These are phyloP conservation scores for Electrona antarctica DNA, from an alignment of 2,113 vertebrate species.

Conservation along the genomic window DNA sequence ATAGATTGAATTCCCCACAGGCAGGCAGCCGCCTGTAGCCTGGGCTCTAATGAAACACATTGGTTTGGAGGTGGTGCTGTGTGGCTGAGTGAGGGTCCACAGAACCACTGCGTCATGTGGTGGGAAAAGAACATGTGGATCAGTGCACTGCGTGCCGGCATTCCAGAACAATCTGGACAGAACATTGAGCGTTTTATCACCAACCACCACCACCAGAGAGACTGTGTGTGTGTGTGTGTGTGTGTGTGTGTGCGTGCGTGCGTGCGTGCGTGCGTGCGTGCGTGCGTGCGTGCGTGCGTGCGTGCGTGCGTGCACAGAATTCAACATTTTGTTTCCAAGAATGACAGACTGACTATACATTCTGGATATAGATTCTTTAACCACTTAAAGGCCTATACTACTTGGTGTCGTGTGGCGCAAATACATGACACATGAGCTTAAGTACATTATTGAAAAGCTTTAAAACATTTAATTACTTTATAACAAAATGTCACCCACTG, in stretches of 20 bases:
- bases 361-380: slow-evolving; percentile 1
- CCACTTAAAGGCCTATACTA: no score
- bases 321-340: slow-evolving; percentile 41
- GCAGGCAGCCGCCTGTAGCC: slow-evolving; percentile 27
- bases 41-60: slow-evolving; percentile 67
- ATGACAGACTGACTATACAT: slow-evolving; percentile 21
- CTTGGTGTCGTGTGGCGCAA: no score
- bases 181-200: slow-evolving; percentile 71
- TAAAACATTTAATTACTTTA: no score
- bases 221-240: slow-evolving; percentile 11
- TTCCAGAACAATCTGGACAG: slow-evolving; percentile 76
- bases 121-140: slow-evolving; percentile 70
- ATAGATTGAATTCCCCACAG: slow-evolving; percentile 63
- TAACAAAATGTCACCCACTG: no score
- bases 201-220: slow-evolving; percentile 40
- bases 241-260: no score
- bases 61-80: slow-evolving; percentile 62
- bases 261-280: no score
- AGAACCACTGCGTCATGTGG: slow-evolving; percentile 47
- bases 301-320: slow-evolving; percentile 7
- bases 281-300: no score
- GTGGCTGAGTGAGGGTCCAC: slow-evolving; percentile 29
- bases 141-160: slow-evolving; percentile 55
- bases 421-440: no score
- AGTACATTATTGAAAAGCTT: no score